These are phyloP conservation scores for Peromyscus aztecus DNA, from an alignment of 2,797 vertebrate genomes.

Conservation along the genomic window DNA sequence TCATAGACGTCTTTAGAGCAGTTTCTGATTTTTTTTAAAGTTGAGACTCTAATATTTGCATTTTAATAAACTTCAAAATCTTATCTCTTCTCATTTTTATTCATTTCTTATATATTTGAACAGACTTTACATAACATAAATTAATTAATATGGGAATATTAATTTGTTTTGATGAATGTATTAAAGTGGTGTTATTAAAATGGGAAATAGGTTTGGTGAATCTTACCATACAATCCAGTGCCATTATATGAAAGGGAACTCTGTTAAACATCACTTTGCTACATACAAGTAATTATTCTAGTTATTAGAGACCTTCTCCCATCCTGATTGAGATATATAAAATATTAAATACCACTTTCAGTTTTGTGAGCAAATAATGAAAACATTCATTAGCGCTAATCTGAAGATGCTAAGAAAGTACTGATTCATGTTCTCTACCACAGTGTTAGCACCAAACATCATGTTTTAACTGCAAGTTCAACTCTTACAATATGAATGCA, in stretches of 20 bases:
- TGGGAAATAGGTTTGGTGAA: conserved; percentile 1
- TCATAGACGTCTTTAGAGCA: background rate
- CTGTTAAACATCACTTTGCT: conserved; percentile 41
- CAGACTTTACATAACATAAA: conserved; percentile 38
- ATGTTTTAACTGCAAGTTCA: background rate
- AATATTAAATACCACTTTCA: conserved; percentile 47
- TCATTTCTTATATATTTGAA: conserved; percentile 53
- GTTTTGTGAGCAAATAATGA: background rate
- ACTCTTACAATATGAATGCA: background rate
- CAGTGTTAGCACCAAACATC: background rate
- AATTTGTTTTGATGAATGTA: conserved; percentile 62
- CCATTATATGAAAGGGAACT: conserved; percentile 23
- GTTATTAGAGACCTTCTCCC: background rate
- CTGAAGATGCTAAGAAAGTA: conserved; percentile 38
- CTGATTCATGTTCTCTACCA: background rate
- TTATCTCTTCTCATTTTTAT: background rate
- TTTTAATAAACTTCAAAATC: conserved; percentile 63
- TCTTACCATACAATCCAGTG: background rate
- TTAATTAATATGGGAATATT: conserved; percentile 58
- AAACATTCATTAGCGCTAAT: conserved; percentile 2
- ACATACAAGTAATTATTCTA: conserved; percentile 51
- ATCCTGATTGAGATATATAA: conserved; percentile 48
- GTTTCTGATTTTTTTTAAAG: conserved; percentile 28
- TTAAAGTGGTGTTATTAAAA: conserved; percentile 29
- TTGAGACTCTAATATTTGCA: background rate